Base-by-base conservation (phyloP, 2,113 vertebrate species). In the Notarius quadriscutis region DNA sequence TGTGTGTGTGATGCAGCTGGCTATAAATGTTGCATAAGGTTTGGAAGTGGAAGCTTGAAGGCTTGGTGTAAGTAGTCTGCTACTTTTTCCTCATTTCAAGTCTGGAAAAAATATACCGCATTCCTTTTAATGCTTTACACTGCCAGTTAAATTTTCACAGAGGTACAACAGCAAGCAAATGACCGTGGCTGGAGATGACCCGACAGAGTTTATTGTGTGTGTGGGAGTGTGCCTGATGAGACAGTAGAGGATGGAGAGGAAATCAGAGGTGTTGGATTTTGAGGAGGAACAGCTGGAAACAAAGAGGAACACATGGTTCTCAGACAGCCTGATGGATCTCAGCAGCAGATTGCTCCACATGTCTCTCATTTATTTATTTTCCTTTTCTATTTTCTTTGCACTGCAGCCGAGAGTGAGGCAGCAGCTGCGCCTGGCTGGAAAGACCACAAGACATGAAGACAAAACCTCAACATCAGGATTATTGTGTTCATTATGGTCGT, bases 201-300 rank as follows among this genome's bases (percentile, higher is more conserved):
- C 55, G 62, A 14, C 60, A 34, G 30, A 14, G 20, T 57, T 57
- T 30, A 57, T 12, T 71, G 83, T 20, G 77, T 30, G 41, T 51
- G 72, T 87, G 77, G 0, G 14, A 25, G 69, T 25, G 71, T 67
- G 75, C 69, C 82, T 53, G 83, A 53, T 80, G 55, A 80, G 84
- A 86, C 69, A 50, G 69, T 55, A 89, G 87, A 88, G 83, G 87
- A 83, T 81, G 65, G 22, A 74, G 57, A 25, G n/a, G 75, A 67
- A 65, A 51, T 15, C 69, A 79, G 71, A 67, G 81, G 72, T 62
- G 80, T 77, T 41, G 83, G 41, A 83, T 77, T 41, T 60, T 85
- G 53, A 82, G 60, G 55, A 18, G 57, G 34, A 89, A 87, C 90
- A 91, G 88, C 90, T 91, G 88, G 87, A 69, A 71, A 14, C 72